Evolutionary conservation across 2,888 invertebrate genomes (phyloP).

Genomic region (Tridacna crocea): DNA sequence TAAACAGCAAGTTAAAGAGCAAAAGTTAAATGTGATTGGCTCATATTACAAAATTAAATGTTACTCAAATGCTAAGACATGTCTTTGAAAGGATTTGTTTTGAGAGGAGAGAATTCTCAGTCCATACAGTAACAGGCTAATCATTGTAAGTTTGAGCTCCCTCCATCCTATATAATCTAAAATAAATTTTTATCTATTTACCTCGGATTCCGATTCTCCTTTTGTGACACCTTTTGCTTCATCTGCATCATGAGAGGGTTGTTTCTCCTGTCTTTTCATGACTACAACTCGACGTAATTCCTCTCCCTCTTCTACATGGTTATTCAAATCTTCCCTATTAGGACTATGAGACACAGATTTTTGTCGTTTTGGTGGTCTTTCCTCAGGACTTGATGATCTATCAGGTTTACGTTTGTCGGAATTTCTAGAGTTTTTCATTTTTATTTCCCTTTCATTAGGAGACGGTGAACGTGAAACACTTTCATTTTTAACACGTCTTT

Average conservation of each 20-base stretch:
- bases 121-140: too few species aligned
- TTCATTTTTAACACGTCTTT: conserved; percentile 6
- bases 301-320: conserved; percentile 21
- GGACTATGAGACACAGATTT: conserved; percentile 48
- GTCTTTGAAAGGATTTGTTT: too few species aligned
- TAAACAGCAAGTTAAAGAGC: too few species aligned
- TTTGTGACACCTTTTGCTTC: conserved; percentile 16
- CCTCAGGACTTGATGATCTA: conserved; percentile 46
- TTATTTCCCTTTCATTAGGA: conserved; percentile 23
- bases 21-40: too few species aligned
- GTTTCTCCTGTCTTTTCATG: conserved; percentile 34
- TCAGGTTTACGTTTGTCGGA: conserved; percentile 39
- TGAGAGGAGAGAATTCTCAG: too few species aligned
- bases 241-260: conserved; percentile 14
- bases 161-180: too few species aligned
- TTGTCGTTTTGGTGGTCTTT: conserved; percentile 37
- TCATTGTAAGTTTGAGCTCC: too few species aligned
- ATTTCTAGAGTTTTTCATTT: conserved; percentile 34
- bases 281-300: conserved; percentile 53
- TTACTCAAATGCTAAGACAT: too few species aligned
- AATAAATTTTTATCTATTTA: conserved; percentile 9
- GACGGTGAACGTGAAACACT: conserved; percentile 22
- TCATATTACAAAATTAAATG: too few species aligned
- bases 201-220: conserved; percentile 47
- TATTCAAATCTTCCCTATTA: conserved; percentile 21